These are phyloP conservation scores for Diadegma fenestrale DNA, from an alignment of 2,888 invertebrate species.

Conservation along the genomic window DNA sequence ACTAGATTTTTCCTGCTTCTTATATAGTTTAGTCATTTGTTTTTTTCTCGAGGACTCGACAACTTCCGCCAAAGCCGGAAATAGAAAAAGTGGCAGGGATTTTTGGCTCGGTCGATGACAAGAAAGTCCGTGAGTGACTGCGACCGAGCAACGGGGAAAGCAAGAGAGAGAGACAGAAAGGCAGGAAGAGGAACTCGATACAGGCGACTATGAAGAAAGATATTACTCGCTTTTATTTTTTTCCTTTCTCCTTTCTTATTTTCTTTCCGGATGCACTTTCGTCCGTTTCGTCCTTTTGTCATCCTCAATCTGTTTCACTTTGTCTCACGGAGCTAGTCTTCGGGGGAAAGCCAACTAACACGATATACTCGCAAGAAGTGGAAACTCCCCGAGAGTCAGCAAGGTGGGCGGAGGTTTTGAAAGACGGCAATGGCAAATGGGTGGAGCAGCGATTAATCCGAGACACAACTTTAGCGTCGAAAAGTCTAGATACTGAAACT, in stretches of 20 bases:
- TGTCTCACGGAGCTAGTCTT: constrained; percentile 49
- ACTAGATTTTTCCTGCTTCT: constrained; percentile 6
- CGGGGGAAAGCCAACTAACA: constrained; percentile 57
- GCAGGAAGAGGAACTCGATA: constrained; percentile 40
- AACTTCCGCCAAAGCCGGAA: constrained; percentile 57
- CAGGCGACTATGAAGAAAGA: constrained; percentile 42
- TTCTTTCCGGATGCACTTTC: constrained; percentile 47
- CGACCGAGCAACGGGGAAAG: constrained; percentile 31
- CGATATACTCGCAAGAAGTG: constrained; percentile 48
- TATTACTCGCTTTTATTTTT: constrained; percentile 31
- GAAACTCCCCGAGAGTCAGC: constrained; percentile 53
- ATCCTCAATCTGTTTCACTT: constrained; percentile 63
- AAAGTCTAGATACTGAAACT: constrained; percentile 27
- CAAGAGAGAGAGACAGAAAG: background rate
- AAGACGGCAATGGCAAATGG: constrained; percentile 45
- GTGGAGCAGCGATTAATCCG: constrained; percentile 60
- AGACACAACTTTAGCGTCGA: constrained; percentile 46
- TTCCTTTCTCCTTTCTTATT: constrained; percentile 22
- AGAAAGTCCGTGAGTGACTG: constrained; percentile 41
- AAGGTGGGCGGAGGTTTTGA: constrained; percentile 34
- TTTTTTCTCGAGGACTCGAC: constrained; percentile 23
- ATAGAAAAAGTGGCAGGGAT: constrained; percentile 58
- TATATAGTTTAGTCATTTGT: constrained; percentile 22
- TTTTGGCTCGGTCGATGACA: constrained; percentile 45
- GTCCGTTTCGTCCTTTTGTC: constrained; percentile 46